phyloP scores from a whole-genome alignment of 1,140 invertebrate genomes.

The Brevipalpus yothersi region DNA sequence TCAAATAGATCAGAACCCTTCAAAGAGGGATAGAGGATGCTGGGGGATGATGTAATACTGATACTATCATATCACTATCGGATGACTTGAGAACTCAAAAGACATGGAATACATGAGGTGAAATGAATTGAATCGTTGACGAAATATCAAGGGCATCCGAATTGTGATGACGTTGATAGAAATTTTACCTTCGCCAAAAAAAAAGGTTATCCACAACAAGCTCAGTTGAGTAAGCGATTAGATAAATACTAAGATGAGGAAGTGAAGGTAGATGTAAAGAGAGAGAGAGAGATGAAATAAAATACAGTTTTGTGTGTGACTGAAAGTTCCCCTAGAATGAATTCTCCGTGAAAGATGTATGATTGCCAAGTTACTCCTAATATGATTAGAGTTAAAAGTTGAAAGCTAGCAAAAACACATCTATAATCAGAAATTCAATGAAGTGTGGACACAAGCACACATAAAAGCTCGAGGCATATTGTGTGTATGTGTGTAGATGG shows the following conservation, averaged over 20 bases:
- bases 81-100: not conserved
- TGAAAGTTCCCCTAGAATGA: too few relatives aligned
- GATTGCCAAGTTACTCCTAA: not conserved
- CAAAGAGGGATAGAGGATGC: too few relatives aligned
- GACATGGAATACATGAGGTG: not conserved
- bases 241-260: too few relatives aligned
- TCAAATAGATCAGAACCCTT: too few relatives aligned
- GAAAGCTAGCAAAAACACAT: not conserved
- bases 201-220: not conserved
- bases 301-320: too few relatives aligned
- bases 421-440: slow-evolving; percentile 1
- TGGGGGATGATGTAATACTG: not conserved
- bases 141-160: not conserved
- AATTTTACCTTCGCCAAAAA: not conserved
- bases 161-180: not conserved
- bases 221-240: too few relatives aligned
- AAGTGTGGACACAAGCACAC: too few relatives aligned
- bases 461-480: too few relatives aligned
- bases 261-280: too few relatives aligned
- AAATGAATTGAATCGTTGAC: not conserved
- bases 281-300: too few relatives aligned
- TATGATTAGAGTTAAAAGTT: not conserved
- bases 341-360: too few relatives aligned
- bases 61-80: not conserved
- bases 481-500: too few relatives aligned